Conservation (phyloP, 2,797 vertebrate species). For the Pithecia hirsuta region DNA sequence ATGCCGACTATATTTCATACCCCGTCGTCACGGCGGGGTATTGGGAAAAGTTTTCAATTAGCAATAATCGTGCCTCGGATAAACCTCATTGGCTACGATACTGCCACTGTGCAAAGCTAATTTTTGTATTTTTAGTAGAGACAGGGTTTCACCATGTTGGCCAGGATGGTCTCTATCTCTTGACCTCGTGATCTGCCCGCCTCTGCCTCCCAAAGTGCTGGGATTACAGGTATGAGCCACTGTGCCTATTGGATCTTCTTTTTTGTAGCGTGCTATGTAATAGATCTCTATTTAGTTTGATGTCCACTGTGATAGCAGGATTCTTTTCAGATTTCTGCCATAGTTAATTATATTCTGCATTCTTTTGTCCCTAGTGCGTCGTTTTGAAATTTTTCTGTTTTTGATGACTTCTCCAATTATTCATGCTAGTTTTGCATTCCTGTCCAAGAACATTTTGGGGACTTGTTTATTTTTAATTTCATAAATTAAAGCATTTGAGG, state of each 20-base stretch:
- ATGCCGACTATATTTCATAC: too few species aligned
- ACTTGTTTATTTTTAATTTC: constrained; percentile 62
- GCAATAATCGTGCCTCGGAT: too few species aligned
- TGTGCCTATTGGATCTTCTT: neutral
- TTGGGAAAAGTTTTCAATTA: too few species aligned
- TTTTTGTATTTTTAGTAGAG: neutral
- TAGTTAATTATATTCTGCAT: neutral
- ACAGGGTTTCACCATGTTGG: neutral
- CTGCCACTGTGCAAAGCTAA: neutral
- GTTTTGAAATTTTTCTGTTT: neutral
- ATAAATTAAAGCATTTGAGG: constrained; percentile 42
- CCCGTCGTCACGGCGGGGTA: too few species aligned
- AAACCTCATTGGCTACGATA: too few species aligned
- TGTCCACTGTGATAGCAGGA: neutral
- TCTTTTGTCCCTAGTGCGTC: neutral
- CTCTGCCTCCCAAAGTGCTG: neutral
- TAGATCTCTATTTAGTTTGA: constrained; percentile 3
- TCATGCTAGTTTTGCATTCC: constrained; percentile 54
- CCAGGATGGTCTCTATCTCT: neutral
- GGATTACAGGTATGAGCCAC: neutral
- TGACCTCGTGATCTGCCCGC: too few species aligned
- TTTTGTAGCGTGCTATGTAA: neutral
- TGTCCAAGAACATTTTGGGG: constrained; percentile 35
- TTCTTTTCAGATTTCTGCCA: constrained; percentile 7
- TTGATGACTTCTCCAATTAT: constrained; percentile 19